phyloP scores from a whole-genome alignment of 2,888 invertebrate genomes.

The Cryptus armator region DNA sequence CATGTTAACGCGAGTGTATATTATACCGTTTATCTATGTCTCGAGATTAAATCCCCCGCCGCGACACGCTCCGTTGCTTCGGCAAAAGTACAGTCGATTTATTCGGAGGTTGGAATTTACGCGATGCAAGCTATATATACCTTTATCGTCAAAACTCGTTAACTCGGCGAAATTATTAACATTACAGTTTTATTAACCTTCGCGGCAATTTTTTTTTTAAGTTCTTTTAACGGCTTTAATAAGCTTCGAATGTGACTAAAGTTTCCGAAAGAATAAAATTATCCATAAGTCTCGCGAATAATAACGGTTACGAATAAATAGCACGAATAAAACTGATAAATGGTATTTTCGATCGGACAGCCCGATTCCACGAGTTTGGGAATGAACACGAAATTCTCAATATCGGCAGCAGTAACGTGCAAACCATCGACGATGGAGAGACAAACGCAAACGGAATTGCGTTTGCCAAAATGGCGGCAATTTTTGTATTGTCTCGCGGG shows the following conservation, averaged over 20 bases:
- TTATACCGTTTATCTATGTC: neutral
- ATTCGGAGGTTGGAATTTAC: neutral
- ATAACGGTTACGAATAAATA: too few relatives aligned
- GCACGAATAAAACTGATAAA: too few relatives aligned
- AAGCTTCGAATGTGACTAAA: neutral
- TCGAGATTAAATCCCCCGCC: neutral
- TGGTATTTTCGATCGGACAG: conserved; percentile 23
- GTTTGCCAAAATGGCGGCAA: conserved; percentile 92
- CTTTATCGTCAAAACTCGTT: neutral
- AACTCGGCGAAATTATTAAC: neutral
- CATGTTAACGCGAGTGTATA: conserved; percentile 25
- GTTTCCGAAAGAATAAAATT: neutral
- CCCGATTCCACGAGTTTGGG: conserved; percentile 74
- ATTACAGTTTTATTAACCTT: neutral
- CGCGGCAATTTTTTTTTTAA: neutral
- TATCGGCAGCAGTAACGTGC: conserved; percentile 77
- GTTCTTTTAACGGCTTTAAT: too few relatives aligned
- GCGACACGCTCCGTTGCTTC: conserved; percentile 17
- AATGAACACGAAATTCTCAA: conserved; percentile 73
- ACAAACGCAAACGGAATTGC: conserved; percentile 93
- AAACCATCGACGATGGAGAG: conserved; percentile 90
- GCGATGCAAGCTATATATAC: neutral
- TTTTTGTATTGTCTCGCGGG: conserved; percentile 93
- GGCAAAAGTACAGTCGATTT: conserved; percentile 34
- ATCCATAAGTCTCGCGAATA: neutral